Percentiles rank a stretch among this genome's conserved stretches.
Evolutionary conservation across 2,888 invertebrate species (phyloP).

Genomic region (Dynastes hyllus): DNA sequence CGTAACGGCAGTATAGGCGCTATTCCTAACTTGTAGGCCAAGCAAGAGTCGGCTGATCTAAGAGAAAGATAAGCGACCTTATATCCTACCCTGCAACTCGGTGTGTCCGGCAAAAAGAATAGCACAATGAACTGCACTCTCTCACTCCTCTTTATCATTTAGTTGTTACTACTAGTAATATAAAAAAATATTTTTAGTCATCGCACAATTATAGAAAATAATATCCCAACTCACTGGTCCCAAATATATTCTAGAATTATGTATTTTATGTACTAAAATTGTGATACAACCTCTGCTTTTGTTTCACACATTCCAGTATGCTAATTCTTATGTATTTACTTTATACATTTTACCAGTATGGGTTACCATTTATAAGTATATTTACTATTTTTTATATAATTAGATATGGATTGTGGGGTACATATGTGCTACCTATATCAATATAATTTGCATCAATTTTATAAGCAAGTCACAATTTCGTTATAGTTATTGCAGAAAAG

Average conservation of each 20-base stretch:
- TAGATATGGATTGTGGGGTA: slow-evolving; percentile 15
- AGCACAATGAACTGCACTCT: too few species aligned
- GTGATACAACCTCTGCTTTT: neutral
- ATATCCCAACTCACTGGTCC: too few species aligned
- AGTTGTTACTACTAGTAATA: too few species aligned
- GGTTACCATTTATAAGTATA: neutral
- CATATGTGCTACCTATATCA: neutral
- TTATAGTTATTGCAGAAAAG: neutral
- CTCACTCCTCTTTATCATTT: too few species aligned
- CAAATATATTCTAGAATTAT: neutral
- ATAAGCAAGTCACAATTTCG: neutral
- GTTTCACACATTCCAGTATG: neutral
- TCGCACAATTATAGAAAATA: too few species aligned
- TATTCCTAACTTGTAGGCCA: too few species aligned
- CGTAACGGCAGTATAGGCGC: too few species aligned
- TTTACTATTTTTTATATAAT: neutral
- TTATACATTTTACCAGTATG: neutral
- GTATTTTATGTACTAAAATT: neutral
- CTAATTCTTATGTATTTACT: neutral
- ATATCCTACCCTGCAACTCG: too few species aligned
- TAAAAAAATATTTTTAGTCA: too few species aligned
- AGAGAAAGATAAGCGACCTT: too few species aligned
- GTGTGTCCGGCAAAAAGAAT: too few species aligned
- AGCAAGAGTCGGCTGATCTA: too few species aligned
- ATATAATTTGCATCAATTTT: neutral